Evolutionary conservation across 2,113 vertebrate genomes (phyloP), one percentile per base, ranked within the genome.

Genomic region (Ardeotis arabs): DNA sequence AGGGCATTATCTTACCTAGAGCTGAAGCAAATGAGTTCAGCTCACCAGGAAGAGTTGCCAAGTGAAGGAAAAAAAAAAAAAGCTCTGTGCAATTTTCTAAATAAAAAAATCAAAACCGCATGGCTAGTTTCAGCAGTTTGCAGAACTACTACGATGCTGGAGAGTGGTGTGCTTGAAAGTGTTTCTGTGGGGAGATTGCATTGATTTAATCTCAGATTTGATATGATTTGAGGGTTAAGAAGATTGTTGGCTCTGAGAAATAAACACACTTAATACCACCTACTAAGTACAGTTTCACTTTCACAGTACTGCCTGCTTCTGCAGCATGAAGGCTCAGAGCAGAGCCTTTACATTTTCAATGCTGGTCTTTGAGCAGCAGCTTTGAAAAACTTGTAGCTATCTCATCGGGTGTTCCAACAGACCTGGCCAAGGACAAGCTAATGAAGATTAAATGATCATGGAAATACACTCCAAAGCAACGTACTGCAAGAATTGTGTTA

Each of bases 141-240:
- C 44, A 92, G 53, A 93, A 58, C 37, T 39, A 60, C 37, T 11
- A 37, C 12, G 20, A 37, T 63, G 68, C 29, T 90, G 25, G 58
- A 90, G 72, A 31, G 69, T 62, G 23, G 18, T n/a, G 12, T 53
- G 20, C 62, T 89, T 84, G 25, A 53, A 73, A 92, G 64, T 47
- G 49, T 28, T 95, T 66, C n/a, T 73, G 37, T 27, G n/a, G 28
- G 29, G 37, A 91, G 59, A 82, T 64, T 77, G 59, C 67, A 79
- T 9, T 29, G 63, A 91, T 93, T 90, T 95, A 91, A 96, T 90
- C 82, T 94, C 84, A 79, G 68, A 89, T 91, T 90, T 95, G 3
- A 67, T 90, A 87, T 17, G 23, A 66, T 88, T 95, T 84, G 47
- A 70, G 44, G n/a, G 60, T 86, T 97, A 88, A 91, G 69, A 76